Evolutionary conservation across 2,888 invertebrate genomes (phyloP).

Genomic region (Ophion slaviceki): DNA sequence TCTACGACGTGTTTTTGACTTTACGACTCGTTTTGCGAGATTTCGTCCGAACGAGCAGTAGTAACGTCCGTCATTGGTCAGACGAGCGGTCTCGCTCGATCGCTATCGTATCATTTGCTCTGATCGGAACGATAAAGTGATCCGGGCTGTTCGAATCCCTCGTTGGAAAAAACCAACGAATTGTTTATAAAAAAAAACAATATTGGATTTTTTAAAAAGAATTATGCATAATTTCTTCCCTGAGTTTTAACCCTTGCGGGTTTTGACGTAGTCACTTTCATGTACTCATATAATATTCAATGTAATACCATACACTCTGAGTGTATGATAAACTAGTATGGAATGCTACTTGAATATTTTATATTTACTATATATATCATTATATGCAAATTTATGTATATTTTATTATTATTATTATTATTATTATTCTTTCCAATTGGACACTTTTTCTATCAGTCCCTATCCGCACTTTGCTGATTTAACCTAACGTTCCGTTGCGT

Average conservation of each 20-base stretch:
- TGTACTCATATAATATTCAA: too few relatives aligned
- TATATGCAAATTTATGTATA: too few relatives aligned
- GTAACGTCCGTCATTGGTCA: neutral
- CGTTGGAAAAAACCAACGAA: neutral
- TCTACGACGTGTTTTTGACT: neutral
- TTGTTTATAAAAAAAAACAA: neutral
- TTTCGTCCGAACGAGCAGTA: neutral
- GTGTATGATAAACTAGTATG: too few relatives aligned
- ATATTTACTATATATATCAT: too few relatives aligned
- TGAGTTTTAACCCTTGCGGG: neutral
- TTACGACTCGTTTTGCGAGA: neutral
- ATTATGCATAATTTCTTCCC: neutral
- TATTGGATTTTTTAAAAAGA: neutral
- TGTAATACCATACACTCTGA: too few relatives aligned
- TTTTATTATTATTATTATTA: too few relatives aligned
- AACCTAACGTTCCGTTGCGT: too few relatives aligned
- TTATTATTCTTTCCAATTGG: too few relatives aligned
- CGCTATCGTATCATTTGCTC: neutral
- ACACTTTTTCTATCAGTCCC: too few relatives aligned
- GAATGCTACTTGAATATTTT: too few relatives aligned
- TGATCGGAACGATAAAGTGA: neutral
- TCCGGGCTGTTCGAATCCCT: neutral
- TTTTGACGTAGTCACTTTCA: too few relatives aligned
- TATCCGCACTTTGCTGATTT: too few relatives aligned
- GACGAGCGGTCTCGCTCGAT: neutral